These are phyloP conservation scores for Eristalis intricaria DNA, from an alignment of 2,888 invertebrate genomes.

Conservation along the genomic window DNA sequence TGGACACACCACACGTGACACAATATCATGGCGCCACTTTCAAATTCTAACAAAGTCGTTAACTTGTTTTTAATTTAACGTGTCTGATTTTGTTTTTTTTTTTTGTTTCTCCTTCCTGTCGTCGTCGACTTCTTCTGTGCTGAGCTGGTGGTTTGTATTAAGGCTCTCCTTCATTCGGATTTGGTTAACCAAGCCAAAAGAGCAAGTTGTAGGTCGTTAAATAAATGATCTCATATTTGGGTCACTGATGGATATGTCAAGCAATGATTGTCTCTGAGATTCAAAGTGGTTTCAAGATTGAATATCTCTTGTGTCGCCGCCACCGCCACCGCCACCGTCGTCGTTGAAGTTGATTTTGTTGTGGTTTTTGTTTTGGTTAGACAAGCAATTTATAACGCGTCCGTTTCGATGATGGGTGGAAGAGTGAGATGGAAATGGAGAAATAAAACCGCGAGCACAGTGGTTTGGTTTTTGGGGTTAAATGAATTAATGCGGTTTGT, in stretches of 20 bases:
- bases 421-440: background rate
- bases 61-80: constrained; percentile 50
- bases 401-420: background rate
- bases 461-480: constrained; percentile 2
- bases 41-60: constrained; percentile 60
- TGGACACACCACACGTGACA: constrained; percentile 67
- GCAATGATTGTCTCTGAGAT: constrained; percentile 56
- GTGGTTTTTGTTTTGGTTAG: constrained; percentile 50
- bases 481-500: constrained; percentile 37
- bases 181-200: constrained; percentile 22
- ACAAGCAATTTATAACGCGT: constrained; percentile 24
- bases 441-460: background rate
- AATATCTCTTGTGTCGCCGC: constrained; percentile 43
- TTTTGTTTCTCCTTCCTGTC: background rate
- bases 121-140: background rate
- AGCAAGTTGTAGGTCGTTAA: constrained; percentile 61
- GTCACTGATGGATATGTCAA: constrained; percentile 58
- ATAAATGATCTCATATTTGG: constrained; percentile 68
- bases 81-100: constrained; percentile 1
- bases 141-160: background rate
- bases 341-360: constrained; percentile 30
- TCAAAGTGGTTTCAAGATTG: constrained; percentile 32
- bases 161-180: constrained; percentile 1
- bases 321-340: constrained; percentile 5
- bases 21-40: constrained; percentile 68